phyloP scores from a whole-genome alignment of 2,797 vertebrate genomes.

The Siniperca undulata region DNA sequence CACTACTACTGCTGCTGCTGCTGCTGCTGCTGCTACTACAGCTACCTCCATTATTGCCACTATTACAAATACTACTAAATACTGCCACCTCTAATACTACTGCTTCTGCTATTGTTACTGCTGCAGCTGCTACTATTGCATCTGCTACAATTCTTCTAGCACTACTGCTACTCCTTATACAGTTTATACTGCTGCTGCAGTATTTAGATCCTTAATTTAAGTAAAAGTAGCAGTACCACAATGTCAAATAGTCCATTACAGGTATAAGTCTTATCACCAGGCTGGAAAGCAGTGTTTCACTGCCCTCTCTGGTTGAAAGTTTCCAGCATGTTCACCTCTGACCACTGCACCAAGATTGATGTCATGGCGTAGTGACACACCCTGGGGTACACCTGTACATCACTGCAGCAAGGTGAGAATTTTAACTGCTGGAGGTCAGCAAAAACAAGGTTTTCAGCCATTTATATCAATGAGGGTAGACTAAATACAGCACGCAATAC shows the following conservation, averaged over 20 bases:
- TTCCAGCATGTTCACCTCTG: too few relatives aligned
- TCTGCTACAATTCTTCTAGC: background rate
- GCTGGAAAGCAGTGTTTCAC: background rate
- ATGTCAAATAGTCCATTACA: background rate
- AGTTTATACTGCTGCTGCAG: background rate
- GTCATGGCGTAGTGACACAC: background rate
- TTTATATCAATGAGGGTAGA: constrained; percentile 10
- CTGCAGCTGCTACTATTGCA: background rate
- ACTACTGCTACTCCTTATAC: background rate
- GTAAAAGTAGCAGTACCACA: background rate
- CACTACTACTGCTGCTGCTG: too few relatives aligned
- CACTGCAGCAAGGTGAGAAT: background rate
- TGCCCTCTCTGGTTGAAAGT: background rate
- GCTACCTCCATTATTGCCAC: too few relatives aligned
- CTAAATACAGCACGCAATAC: background rate
- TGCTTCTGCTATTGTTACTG: too few relatives aligned
- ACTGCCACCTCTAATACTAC: too few relatives aligned
- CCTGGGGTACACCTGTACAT: background rate
- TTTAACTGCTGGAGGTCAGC: too few relatives aligned
- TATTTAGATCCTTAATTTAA: background rate
- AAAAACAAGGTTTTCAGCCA: too few relatives aligned
- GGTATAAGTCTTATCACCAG: background rate
- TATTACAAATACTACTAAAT: too few relatives aligned
- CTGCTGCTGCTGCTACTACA: too few relatives aligned
- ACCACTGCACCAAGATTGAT: background rate